A percentile compares a stretch with the other conserved stretches of the same genome.
Conservation (phyloP, 1,140 invertebrate species). For the Pachypsylla venusta region DNA sequence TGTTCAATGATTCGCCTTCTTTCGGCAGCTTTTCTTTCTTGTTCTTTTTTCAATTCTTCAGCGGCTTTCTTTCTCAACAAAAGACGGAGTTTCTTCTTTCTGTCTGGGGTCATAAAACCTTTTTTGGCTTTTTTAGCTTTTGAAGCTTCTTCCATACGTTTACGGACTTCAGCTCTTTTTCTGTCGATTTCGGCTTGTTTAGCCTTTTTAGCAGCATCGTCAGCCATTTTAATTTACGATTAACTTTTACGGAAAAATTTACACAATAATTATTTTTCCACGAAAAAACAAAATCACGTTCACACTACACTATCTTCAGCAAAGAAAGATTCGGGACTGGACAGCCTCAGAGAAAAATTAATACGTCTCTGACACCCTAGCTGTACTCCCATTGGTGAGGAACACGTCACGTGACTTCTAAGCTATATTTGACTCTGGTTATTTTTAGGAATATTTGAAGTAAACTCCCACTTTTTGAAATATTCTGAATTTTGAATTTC, state of each 20-base stretch:
- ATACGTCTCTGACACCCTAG: not conserved
- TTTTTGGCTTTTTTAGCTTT: conserved; percentile 92
- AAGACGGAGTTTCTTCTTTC: conserved; percentile 95
- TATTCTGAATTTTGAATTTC: no score
- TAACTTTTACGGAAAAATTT: conserved; percentile 31
- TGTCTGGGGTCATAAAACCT: conserved; percentile 96
- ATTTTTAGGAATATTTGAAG: no score
- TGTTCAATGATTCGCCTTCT: conserved; percentile 94
- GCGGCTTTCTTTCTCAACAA: conserved; percentile 99
- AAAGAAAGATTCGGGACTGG: conserved; percentile 1
- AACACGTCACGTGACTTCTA: not conserved
- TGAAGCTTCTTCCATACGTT: conserved; percentile 88
- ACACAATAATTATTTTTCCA: not conserved
- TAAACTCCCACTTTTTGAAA: no score
- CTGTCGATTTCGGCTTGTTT: conserved; percentile 86
- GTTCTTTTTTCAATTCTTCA: conserved; percentile 98
- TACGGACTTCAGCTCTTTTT: conserved; percentile 87
- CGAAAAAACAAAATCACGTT: not conserved
- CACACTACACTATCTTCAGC: not conserved
- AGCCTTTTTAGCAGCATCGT: conserved; percentile 60
- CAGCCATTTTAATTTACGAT: conserved; percentile 4
- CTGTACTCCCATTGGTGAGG: not conserved
- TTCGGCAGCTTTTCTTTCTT: conserved; percentile 94
- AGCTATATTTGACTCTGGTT: conserved; percentile 5
- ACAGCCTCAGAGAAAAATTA: not conserved